These are phyloP conservation scores for Cecidostiba fungosa DNA, from an alignment of 2,888 invertebrate species.

Conservation along the genomic window DNA sequence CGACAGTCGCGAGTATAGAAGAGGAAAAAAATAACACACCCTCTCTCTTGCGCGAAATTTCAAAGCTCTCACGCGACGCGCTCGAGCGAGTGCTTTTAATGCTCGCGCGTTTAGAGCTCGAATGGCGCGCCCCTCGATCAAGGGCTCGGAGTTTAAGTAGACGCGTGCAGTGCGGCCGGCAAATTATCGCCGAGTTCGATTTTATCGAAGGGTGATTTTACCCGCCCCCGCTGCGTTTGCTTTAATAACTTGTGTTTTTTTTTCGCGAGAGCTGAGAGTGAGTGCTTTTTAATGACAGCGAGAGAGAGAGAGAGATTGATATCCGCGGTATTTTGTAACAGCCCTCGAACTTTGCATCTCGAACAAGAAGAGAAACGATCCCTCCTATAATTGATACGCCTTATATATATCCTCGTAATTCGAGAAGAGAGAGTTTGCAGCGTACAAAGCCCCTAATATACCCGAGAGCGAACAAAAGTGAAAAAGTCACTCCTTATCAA, in stretches of 20 bases:
- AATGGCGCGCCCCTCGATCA: background rate
- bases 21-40: background rate
- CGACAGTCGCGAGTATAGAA: background rate
- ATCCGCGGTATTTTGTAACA: background rate
- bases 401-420: slow-evolving; percentile 54
- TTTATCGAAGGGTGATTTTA: slow-evolving; percentile 8
- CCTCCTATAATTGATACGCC: slow-evolving; percentile 62
- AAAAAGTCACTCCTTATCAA: slow-evolving; percentile 60
- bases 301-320: background rate
- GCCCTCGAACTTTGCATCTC: background rate
- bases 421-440: background rate
- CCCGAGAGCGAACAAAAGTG: slow-evolving; percentile 13
- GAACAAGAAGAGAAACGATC: slow-evolving; percentile 25
- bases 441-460: background rate
- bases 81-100: slow-evolving; percentile 50
- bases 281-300: background rate
- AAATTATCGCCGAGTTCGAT: slow-evolving; percentile 53
- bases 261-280: background rate
- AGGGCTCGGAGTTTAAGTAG: slow-evolving; percentile 1
- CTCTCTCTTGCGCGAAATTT: background rate
- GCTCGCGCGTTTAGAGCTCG: background rate
- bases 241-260: background rate
- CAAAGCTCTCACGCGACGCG: background rate
- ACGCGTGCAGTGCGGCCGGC: slow-evolving; percentile 22
- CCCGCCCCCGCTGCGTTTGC: background rate